These are phyloP conservation scores for Polyodon spathula DNA, from an alignment of 2,113 vertebrate species.

Conservation along the genomic window DNA sequence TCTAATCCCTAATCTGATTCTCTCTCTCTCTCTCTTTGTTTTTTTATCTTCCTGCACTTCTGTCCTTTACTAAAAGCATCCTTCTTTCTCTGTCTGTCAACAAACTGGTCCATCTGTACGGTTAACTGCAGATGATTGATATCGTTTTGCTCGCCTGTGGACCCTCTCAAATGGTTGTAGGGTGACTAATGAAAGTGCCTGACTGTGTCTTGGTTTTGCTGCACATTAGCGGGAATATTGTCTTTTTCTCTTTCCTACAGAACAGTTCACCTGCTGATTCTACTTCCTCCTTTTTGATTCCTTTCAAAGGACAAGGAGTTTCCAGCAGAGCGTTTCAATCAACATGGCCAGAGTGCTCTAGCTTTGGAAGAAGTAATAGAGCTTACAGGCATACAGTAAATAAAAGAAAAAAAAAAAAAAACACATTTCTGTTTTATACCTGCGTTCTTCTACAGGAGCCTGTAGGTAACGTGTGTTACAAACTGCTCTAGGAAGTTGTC, in stretches of 20 bases:
- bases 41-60: slow-evolving; percentile 12
- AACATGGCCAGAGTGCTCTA: background rate
- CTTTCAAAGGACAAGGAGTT: background rate
- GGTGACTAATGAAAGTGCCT: background rate
- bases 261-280: too few species aligned
- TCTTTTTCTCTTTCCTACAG: too few species aligned
- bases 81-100: background rate
- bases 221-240: too few species aligned
- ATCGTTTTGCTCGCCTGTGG: too few species aligned
- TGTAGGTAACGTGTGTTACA: too few species aligned
- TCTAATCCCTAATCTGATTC: background rate
- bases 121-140: too few species aligned
- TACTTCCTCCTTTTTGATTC: too few species aligned
- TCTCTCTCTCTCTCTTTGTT: slow-evolving; percentile 16
- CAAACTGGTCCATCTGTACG: too few species aligned
- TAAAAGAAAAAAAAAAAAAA: background rate
- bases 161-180: too few species aligned
- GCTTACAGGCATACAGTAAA: background rate
- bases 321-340: background rate
- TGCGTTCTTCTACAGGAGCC: too few species aligned
- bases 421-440: too few species aligned
- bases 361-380: background rate
- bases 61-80: background rate
- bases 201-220: background rate
- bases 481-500: too few species aligned